Base-by-base conservation (phyloP, 2,888 invertebrate genomes). In the Troides helena region DNA sequence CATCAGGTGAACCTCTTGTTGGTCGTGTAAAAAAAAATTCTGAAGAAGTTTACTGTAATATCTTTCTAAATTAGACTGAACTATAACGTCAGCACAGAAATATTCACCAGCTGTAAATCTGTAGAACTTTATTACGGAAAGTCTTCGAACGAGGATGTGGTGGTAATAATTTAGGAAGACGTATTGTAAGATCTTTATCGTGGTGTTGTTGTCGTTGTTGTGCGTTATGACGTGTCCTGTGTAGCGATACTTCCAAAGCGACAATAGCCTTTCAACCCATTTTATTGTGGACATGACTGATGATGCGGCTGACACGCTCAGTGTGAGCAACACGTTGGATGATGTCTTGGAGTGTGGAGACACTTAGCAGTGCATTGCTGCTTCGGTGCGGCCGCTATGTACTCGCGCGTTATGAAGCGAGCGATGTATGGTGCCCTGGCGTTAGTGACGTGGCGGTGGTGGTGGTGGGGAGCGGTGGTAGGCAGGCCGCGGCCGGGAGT, bases 231-330 rank as follows among this genome's bases (percentile, higher is more conserved):
- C 30, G 30, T 30, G 30, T 30, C 30, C 5, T 5, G 30, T 30
- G 30, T 30, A 5, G 30, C 30, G 30, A 30, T 30, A 30, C 79
- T 78, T 73, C 79, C 80, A 81, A 78, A 80, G 77, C 80, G 81
- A 89, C 87, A 87, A 89, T 87, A 81, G 81, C 81, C 81, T 80
- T 85, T 84, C 85, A 85, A 84, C 84, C 82, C 79, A 82, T 80
- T 85, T 87, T 85, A 84, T 88, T 88, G 83, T 85, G 84, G 84
- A 86, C 89, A 87, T 90, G 89, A 90, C 86, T 90, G 89, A 90
- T 90, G 87, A 87, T 86, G 81, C 84, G 82, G 85, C 84, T 83
- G 79, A 78, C 84, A 81, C 82, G 88, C 85, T 83, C 85, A 3
- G 89, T 89, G 87, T 85, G 87, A 85, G 85, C 82, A 81, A 84